A percentile compares a stretch with the other conserved stretches of the same genome.
phyloP scores from a whole-genome alignment of 2,797 vertebrate species.

The Percopsis omiscomaycus region DNA sequence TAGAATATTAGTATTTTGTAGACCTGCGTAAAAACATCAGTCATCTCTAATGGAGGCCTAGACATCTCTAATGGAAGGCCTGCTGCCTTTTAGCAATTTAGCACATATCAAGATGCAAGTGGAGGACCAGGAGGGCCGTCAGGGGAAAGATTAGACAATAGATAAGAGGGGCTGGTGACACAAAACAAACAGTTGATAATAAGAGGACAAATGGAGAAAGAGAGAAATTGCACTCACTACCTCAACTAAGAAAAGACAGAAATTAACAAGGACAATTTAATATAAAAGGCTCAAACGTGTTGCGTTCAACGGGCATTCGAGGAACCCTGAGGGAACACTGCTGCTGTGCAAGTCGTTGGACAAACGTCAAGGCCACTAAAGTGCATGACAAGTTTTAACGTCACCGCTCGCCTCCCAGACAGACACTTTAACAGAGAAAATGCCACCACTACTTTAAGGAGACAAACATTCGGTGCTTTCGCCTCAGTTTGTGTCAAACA shows the following conservation, averaged over 20 bases:
- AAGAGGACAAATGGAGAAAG: slow-evolving; percentile 2
- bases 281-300: slow-evolving; percentile 45
- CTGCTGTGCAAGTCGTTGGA: slow-evolving; percentile 27
- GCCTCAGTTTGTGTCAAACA: slow-evolving; percentile 74
- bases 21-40: neutral
- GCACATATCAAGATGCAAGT: slow-evolving; percentile 15
- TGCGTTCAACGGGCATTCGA: slow-evolving; percentile 29
- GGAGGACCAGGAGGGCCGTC: slow-evolving; percentile 20
- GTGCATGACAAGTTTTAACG: slow-evolving; percentile 57
- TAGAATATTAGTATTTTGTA: slow-evolving; percentile 1
- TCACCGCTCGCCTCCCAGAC: slow-evolving; percentile 53
- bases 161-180: slow-evolving; percentile 37
- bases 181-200: slow-evolving; percentile 30
- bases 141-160: slow-evolving; percentile 31
- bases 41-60: neutral
- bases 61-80: neutral
- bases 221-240: slow-evolving; percentile 11
- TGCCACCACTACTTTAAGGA: slow-evolving; percentile 61
- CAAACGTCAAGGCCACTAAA: slow-evolving; percentile 57
- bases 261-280: slow-evolving; percentile 34
- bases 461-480: slow-evolving; percentile 69
- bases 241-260: slow-evolving; percentile 4
- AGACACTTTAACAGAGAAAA: slow-evolving; percentile 52
- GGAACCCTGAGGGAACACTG: slow-evolving; percentile 23
- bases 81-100: neutral